These are phyloP conservation scores for Megaustenia siamemsis DNA, from an alignment of 2,888 invertebrate species.

Conservation along the genomic window DNA sequence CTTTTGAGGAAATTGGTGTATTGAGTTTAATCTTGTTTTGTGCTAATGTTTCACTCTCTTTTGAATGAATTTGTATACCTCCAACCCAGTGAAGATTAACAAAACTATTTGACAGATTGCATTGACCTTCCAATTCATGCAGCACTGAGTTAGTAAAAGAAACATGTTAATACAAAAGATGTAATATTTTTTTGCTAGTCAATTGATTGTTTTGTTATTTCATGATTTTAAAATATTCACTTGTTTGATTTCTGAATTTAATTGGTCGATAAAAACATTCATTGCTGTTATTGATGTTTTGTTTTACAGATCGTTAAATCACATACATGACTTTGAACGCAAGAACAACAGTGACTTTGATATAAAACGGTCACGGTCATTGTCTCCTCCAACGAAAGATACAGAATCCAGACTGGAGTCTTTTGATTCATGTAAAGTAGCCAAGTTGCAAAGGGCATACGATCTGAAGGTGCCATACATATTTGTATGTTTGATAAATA, in stretches of 20 bases:
- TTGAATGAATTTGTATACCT: no score
- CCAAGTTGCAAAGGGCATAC: conserved; percentile 36
- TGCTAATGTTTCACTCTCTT: no score
- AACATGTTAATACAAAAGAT: no score
- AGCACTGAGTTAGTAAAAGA: no score
- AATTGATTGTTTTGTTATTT: not conserved
- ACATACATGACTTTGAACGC: conserved; percentile 17
- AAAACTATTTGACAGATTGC: no score
- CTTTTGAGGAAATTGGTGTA: no score
- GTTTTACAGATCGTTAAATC: conserved; percentile 21
- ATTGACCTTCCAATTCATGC: no score
- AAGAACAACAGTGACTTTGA: not conserved
- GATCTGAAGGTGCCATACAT: conserved; percentile 24
- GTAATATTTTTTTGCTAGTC: no score
- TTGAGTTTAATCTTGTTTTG: no score
- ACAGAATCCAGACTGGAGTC: conserved; percentile 25
- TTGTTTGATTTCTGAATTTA: no score
- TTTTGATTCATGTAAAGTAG: conserved; percentile 35
- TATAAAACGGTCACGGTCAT: conserved; percentile 44
- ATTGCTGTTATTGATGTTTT: not conserved
- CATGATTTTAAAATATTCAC: not conserved
- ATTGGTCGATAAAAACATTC: not conserved
- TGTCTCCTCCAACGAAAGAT: conserved; percentile 49
- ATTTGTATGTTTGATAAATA: no score
- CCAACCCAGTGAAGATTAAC: no score